Percentiles rank a stretch among this genome's conserved stretches.
Evolutionary conservation across 1,140 invertebrate species (phyloP).

Genomic region (Episyrphus balteatus): DNA sequence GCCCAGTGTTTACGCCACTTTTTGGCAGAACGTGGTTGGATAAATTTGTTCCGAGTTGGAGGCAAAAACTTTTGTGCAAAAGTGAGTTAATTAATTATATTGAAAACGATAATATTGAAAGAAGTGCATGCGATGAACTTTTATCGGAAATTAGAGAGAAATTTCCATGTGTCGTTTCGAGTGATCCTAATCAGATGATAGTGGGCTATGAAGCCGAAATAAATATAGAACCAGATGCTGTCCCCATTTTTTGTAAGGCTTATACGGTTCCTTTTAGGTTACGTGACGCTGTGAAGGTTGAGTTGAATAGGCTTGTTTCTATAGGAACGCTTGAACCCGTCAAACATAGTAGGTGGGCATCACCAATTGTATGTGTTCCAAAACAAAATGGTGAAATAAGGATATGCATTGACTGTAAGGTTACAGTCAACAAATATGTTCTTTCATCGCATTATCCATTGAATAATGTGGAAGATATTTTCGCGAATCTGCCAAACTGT

Average conservation of each 20-base stretch:
- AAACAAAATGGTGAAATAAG: background rate
- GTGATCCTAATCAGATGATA: background rate
- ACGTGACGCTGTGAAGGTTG: background rate
- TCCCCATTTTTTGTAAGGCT: no score
- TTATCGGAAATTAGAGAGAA: no score
- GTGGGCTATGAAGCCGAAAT: background rate
- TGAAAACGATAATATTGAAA: no score
- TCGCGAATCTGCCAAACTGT: conserved; percentile 10
- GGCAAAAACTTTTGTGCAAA: no score
- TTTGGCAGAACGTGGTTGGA: no score
- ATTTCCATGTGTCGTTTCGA: background rate
- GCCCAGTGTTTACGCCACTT: no score
- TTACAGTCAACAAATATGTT: background rate
- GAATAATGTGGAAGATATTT: conserved; percentile 13
- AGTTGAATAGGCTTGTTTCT: background rate
- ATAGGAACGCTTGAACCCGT: background rate
- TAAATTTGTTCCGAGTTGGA: no score
- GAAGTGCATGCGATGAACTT: no score
- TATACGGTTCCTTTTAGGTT: background rate
- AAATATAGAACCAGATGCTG: background rate
- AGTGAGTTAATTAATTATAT: no score
- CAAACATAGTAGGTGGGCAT: background rate
- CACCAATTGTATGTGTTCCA: background rate
- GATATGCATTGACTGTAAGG: background rate
- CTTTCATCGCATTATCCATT: conserved; percentile 7